Evolutionary conservation across 2,113 vertebrate species (phyloP).

Genomic region (Regulus satrapa): DNA sequence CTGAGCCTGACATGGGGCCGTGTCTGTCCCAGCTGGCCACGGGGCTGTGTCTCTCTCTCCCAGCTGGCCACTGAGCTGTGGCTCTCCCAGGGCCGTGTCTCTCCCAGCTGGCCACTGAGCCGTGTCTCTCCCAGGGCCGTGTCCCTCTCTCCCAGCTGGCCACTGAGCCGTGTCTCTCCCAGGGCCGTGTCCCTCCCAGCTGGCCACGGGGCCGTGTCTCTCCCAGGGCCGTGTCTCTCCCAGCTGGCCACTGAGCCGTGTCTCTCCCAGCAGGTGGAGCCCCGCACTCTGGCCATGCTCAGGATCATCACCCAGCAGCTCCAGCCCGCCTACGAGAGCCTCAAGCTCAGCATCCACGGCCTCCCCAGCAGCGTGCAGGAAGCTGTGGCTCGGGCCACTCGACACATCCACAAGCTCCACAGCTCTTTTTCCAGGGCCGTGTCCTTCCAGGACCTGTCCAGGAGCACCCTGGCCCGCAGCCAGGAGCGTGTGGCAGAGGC

Average conservation of each 20-base stretch:
- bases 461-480: slow-evolving; percentile 74
- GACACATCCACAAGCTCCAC: slow-evolving; percentile 80
- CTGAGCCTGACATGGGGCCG: no score
- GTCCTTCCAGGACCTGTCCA: slow-evolving; percentile 78
- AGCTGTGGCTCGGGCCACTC: slow-evolving; percentile 71
- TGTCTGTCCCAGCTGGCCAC: no score
- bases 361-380: slow-evolving; percentile 83
- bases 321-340: slow-evolving; percentile 64
- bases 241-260: neutral
- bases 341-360: slow-evolving; percentile 83
- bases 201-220: no score
- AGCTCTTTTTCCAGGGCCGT: slow-evolving; percentile 71
- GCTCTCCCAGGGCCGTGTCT: no score
- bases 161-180: neutral
- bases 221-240: no score
- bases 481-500: slow-evolving; percentile 71
- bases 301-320: slow-evolving; percentile 80
- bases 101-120: neutral
- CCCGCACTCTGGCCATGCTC: slow-evolving; percentile 75
- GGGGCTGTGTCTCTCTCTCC: neutral
- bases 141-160: no score
- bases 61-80: neutral
- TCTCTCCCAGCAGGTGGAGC: slow-evolving; percentile 64
- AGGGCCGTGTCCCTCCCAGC: neutral
- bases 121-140: neutral